Evolutionary conservation across 2,888 invertebrate genomes (phyloP).

Genomic region (Meloe dianella): DNA sequence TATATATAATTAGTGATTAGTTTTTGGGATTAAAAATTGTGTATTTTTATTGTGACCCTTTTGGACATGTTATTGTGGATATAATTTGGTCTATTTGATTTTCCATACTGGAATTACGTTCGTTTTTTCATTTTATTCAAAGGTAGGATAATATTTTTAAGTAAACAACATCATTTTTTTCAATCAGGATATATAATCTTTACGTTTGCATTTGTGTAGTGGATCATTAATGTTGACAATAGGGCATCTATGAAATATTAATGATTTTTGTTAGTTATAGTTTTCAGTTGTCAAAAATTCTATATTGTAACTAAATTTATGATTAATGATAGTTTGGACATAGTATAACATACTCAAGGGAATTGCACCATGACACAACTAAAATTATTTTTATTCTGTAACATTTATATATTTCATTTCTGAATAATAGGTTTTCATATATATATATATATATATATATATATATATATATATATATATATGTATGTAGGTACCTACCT

Average conservation of each 20-base stretch:
- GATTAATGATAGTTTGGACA: slow-evolving; percentile 55
- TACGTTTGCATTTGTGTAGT: slow-evolving; percentile 39
- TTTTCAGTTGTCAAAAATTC: slow-evolving; percentile 58
- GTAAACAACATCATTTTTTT: slow-evolving; percentile 33
- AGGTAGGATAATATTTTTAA: slow-evolving; percentile 23
- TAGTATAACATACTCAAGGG: slow-evolving; percentile 53
- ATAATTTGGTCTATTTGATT: slow-evolving; percentile 21
- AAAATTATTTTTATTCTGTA: slow-evolving; percentile 42
- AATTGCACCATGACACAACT: slow-evolving; percentile 54
- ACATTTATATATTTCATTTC: slow-evolving; percentile 36
- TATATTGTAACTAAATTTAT: slow-evolving; percentile 58
- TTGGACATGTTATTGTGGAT: slow-evolving; percentile 37
- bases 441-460: too few relatives aligned
- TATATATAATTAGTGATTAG: slow-evolving; percentile 45
- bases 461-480: too few relatives aligned
- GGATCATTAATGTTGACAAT: slow-evolving; percentile 55
- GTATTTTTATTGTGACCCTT: slow-evolving; percentile 40
- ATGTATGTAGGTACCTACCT: too few relatives aligned
- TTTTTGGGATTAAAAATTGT: not conserved
- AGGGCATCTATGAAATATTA: slow-evolving; percentile 63
- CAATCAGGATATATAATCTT: slow-evolving; percentile 28
- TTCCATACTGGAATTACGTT: slow-evolving; percentile 20
- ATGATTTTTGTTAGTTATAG: slow-evolving; percentile 59
- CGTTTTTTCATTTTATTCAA: slow-evolving; percentile 17
- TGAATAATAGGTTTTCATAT: slow-evolving; percentile 50